Evolutionary conservation across 2,888 invertebrate genomes (phyloP), one percentile per base, ranked within the genome.

Genomic region (Lamellibrachia satsuma): DNA sequence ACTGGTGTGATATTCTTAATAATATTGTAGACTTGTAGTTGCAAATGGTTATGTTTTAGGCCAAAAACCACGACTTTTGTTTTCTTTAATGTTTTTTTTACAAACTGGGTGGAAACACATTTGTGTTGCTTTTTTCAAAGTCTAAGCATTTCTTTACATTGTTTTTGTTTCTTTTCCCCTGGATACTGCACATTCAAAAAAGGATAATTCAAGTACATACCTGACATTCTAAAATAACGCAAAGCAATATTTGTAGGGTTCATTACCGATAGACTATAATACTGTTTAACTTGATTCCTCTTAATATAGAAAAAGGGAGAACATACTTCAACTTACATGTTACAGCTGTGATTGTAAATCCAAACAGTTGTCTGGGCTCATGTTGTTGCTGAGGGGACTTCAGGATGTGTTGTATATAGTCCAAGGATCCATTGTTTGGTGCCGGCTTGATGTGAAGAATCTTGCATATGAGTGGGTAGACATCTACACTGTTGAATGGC

Each of bases 381-480:
- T 75, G 75, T 22, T 75, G 3, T 15, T 75, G 75, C 22, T 75
- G 22, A 75, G 6, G 3, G 3, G 22, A n/a, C 22, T 75, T 75
- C n/a, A 93, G 92, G 7, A 93, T 92, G 60, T 93, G 93, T 27
- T 91, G 51, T 39, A 94, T 92, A 39, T 93, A 93, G 22, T 93
- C 92, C 15, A 96, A 52, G 4, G 95, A 95, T 0, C 96, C 96
- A 93, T 96, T 96, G 93, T 95, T 95, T 27, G 95, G 95, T 4
- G 95, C 95, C 4, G 96, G 95, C 15, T 94, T 90, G 15, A 96
- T 92, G 22, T 94, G 94, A 52, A 96, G 94, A 3, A 96, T 93
- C 92, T 95, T 93, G 93, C 96, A 96, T 95, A 96, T 95, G 92
- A 96, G 93, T 9, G 96, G 95, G 93, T 96, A 96, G 6, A 96